These are phyloP conservation scores for Xiphophorus hellerii DNA, from an alignment of 2,113 vertebrate species.

Conservation along the genomic window DNA sequence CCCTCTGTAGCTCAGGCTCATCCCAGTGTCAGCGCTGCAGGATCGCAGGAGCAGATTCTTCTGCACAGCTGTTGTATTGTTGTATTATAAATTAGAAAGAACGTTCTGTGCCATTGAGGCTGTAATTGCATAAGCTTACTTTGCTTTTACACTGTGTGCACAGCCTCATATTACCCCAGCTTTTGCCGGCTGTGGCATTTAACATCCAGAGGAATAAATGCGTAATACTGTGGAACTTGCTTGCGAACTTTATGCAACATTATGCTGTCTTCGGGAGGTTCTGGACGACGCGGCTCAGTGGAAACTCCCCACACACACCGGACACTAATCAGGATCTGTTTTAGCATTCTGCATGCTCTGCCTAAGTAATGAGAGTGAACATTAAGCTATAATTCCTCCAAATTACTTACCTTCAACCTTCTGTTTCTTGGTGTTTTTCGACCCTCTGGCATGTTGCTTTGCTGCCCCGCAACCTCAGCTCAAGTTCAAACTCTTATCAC, in stretches of 20 bases:
- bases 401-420: conserved; percentile 18
- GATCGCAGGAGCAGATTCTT: conserved; percentile 9
- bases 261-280: conserved; percentile 43
- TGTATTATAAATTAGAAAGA: conserved; percentile 34
- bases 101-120: conserved; percentile 15
- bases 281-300: conserved; percentile 7
- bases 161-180: conserved; percentile 33
- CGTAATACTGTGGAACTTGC: conserved; percentile 31
- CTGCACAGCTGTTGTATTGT: conserved; percentile 50
- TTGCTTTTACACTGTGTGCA: conserved; percentile 38
- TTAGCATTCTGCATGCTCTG: conserved; percentile 5
- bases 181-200: conserved; percentile 43
- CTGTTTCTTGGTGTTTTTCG: neutral
- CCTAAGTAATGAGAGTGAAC: conserved; percentile 13
- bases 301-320: neutral
- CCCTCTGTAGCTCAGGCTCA: conserved; percentile 17
- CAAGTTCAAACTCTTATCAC: neutral
- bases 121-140: conserved; percentile 44
- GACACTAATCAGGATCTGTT: neutral
- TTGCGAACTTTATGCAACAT: conserved; percentile 39
- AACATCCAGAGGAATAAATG: conserved; percentile 49
- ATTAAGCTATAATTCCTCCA: neutral
- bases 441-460: neutral
- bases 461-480: neutral
- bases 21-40: neutral